Evolutionary conservation across 2,113 vertebrate genomes (phyloP), one percentile per base, ranked within the genome.

Genomic region (Xiphophorus hellerii): DNA sequence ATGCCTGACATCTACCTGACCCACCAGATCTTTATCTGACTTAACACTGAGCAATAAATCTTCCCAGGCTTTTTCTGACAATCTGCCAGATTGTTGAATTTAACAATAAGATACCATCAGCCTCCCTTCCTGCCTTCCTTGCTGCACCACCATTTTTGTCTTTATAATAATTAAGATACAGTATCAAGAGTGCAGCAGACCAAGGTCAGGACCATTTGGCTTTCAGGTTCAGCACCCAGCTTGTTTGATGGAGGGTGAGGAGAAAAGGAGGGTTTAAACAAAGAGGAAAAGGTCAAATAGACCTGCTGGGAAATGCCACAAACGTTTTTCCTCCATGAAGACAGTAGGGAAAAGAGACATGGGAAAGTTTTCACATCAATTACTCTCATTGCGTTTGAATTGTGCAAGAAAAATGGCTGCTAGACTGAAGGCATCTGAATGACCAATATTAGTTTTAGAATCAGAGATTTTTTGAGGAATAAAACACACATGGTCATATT

Each of bases 251-350:
- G 25, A 78, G 51, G 66, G 35, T 71, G 62, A 71, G 69, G 65
- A 33, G 33, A 80, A 64, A 61, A 73, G 65, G 29, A 64, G 62
- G 68, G 22, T 84, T 76, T 76, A 88, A 83, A 76, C 69, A 74
- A 76, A 80, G 15, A 39, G 25, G 54, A 86, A 68, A 86, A 89
- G 83, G 81, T 90, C 85, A 87, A 85, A 72, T 44, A 76, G 62
- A 86, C 77, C 79, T 89, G 87, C 75, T 84, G 85, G 77, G 77
- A 81, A 84, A 83, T 86, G 87, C 80, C 85, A 86, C 79, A 14
- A 80, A 75, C 0, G 11, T 71, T 87, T 12, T 70, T 74, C 27
- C 62, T 30, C 84, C 87, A 79, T 12, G 27, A 58, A 73, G 81
- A 77, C 81, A 67, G 72, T 71, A 37, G 73, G 81, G 27, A 69